Evolutionary conservation across 2,113 vertebrate species (phyloP), one percentile per base, ranked within the genome.

Genomic region (Diphyllodes magnificus): DNA sequence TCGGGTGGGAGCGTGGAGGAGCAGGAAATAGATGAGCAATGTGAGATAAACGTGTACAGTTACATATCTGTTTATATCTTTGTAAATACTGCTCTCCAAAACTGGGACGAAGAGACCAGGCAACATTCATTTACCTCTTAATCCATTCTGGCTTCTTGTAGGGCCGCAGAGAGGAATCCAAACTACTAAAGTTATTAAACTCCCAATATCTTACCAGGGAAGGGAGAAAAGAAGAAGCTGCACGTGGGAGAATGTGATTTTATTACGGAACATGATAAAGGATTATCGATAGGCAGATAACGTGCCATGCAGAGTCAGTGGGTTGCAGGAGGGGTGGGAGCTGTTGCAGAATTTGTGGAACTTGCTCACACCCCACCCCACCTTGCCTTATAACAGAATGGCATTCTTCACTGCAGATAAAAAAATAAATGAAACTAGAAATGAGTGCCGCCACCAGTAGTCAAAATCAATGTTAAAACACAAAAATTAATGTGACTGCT

Each of bases 281-380:
- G 51, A 69, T 88, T 93, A 94, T 86, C 37, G 0, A 95, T 83
- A 87, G 85, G 71, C 50, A 88, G 81, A 76, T 78, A 65, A 64
- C 0, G 8, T 84, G 50, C 66, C 7, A 3, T 83, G 90, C 87
- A 82, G 82, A 97, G 86, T 75, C 87, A 96, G 95, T 97, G 92
- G 92, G 92, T 86, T 96, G 71, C 39, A 71, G 90, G 96, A 94
- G 87, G 93, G 91, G 78, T 96, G 95, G 95, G 95, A 53, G 92
- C 91, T 96, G 94, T 95, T 97, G 90, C 77, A 94, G 95, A 96
- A 83, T 68, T 95, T 64, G 59, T 92, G 78, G 90, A 97, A 90
- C 85, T 95, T 45, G 4, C 68, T 88, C 81, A 35, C 54, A 85
- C 70, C 27, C 70, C 71, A 37, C 61, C 50, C 76, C 42, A 75